phyloP scores from a whole-genome alignment of 2,888 invertebrate genomes.

The Axea sp. region DNA sequence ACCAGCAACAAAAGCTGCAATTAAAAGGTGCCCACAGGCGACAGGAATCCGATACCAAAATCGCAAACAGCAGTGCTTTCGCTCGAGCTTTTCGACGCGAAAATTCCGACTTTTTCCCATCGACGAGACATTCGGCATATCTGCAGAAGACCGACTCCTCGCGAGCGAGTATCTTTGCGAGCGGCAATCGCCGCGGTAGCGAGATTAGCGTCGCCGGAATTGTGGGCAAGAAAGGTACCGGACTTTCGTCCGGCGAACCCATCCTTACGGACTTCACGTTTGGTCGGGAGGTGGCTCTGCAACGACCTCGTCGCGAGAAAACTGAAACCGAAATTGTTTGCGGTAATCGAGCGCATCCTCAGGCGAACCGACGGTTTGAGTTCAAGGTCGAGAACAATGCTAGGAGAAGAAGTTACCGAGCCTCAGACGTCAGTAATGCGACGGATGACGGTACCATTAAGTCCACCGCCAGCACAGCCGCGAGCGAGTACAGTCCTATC shows the following conservation, averaged over 20 bases:
- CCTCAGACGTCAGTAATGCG: slow-evolving; percentile 75
- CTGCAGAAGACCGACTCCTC: slow-evolving; percentile 82
- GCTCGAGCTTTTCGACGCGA: slow-evolving; percentile 90
- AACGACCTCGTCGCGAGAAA: slow-evolving; percentile 88
- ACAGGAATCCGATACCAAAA: slow-evolving; percentile 86
- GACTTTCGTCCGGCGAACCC: slow-evolving; percentile 82
- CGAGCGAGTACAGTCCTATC: slow-evolving; percentile 77
- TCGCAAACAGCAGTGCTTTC: slow-evolving; percentile 84
- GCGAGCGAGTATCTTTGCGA: slow-evolving; percentile 81
- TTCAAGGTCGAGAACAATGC: slow-evolving; percentile 71
- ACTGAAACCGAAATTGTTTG: slow-evolving; percentile 93
- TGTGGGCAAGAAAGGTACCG: slow-evolving; percentile 79
- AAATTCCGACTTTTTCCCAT: slow-evolving; percentile 90
- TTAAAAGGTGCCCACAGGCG: slow-evolving; percentile 82
- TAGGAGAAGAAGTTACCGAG: slow-evolving; percentile 80
- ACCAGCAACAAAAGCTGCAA: slow-evolving; percentile 79
- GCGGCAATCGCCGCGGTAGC: slow-evolving; percentile 84
- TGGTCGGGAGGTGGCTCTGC: slow-evolving; percentile 80
- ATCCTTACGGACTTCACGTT: slow-evolving; percentile 85
- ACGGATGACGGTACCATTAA: slow-evolving; percentile 74
- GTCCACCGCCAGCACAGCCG: slow-evolving; percentile 77
- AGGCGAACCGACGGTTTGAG: slow-evolving; percentile 79
- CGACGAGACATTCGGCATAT: slow-evolving; percentile 88
- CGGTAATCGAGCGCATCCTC: slow-evolving; percentile 81
- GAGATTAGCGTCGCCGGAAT: slow-evolving; percentile 80